Base-by-base conservation (phyloP, 1,140 invertebrate genomes). In the Mactra quadrangularis region DNA sequence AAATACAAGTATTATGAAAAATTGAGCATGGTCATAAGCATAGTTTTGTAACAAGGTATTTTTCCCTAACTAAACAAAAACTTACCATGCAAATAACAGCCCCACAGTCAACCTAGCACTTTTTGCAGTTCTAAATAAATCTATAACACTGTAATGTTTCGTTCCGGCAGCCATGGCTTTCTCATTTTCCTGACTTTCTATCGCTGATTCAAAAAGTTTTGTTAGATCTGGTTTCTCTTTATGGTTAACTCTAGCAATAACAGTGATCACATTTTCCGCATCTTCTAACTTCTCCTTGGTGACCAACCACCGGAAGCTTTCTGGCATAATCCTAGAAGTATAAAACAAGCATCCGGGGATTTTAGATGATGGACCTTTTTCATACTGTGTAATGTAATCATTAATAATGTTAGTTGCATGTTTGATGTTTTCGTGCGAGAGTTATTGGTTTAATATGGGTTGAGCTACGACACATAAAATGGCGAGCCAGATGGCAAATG, bases 291-390 rank as follows among this genome's bases (percentile, higher is more conserved):
- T 83, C 3, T 85, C 82, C 22, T 84, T 82, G 2, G 82, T 76
- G 4, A 87, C 78, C n/a, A 90, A 64, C 87, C 89, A 91, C 33
- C 90, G 86, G 38, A 87, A 86, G 52, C 89, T 90, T 53, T 91
- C 90, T 13, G 89, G 90, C 50, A 89, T 59, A 60, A 87, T 68
- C 47, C 89, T 90, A 38, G 7, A 71, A 27, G 35, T 29, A 82
- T 35, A 60, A 45, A 45, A 31, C 27, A 9, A 33, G n/a, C n/a
- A 33, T 9, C 17, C 9, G 7, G 31, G 6, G 31, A 35, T 19
- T 35, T 6, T 38, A 11, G 11, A 29, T 64, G 11, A 38, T 33
- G 17, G 15, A 9, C 6, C 11, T 9, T 31, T 13, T 13, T 4
- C 9, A 45, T 31, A 17, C 27, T n/a, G n/a, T n/a, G n/a, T n/a